Conservation (phyloP, 2,113 vertebrate genomes). For the Dolichallabes microphthalmus region DNA sequence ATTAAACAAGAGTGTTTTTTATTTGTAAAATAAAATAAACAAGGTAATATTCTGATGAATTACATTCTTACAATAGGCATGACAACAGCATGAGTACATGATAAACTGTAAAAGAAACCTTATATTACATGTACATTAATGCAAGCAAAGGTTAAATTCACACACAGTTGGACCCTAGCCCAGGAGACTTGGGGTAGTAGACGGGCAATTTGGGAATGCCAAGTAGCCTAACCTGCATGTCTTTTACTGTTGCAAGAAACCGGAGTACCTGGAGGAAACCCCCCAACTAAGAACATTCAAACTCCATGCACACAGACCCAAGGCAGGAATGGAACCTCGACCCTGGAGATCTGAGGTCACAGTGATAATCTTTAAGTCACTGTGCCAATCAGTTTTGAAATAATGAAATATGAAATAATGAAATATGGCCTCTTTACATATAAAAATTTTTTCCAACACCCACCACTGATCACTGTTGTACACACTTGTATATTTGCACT, state of each 20-base stretch:
- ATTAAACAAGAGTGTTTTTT: not conserved
- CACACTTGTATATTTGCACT: not conserved
- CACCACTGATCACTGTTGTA: not conserved
- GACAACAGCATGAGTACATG: not conserved
- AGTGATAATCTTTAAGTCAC: no score
- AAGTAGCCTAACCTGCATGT: no score
- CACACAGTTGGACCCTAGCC: no score
- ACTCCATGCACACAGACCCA: no score
- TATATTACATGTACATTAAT: not conserved
- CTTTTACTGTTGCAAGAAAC: no score
- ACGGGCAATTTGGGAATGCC: no score
- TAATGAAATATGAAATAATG: not conserved
- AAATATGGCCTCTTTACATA: not conserved
- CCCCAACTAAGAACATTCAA: no score
- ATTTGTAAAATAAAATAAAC: no score
- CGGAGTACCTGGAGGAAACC: no score
- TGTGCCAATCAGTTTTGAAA: not conserved
- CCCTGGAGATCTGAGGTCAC: no score
- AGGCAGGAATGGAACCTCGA: no score
- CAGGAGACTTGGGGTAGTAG: no score
- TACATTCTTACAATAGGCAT: not conserved
- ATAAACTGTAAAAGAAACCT: not conserved
- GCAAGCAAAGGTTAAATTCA: not conserved
- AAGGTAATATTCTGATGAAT: not conserved
- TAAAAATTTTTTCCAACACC: not conserved